Conservation (phyloP, 2,888 invertebrate genomes). For the Griposia aprilina region DNA sequence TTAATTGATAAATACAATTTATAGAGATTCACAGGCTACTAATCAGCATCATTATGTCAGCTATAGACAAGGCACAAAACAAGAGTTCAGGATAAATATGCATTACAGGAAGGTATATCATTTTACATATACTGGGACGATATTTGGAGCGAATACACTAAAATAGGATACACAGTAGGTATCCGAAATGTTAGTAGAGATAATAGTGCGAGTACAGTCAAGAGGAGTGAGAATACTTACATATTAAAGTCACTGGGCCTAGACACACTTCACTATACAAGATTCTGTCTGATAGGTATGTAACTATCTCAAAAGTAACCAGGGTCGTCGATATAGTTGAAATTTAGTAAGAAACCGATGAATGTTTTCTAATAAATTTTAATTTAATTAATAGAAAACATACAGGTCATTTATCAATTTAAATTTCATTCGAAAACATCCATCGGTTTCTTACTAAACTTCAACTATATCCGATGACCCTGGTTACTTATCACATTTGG, state of each 20-base stretch:
- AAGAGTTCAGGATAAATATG: slow-evolving; percentile 68
- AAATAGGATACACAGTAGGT: slow-evolving; percentile 58
- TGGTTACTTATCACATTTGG: too few species aligned
- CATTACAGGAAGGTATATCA: slow-evolving; percentile 66
- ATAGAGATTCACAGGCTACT: slow-evolving; percentile 62
- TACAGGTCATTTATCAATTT: too few species aligned
- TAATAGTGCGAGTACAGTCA: slow-evolving; percentile 39
- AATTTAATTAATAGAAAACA: too few species aligned
- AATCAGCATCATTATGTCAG: slow-evolving; percentile 78
- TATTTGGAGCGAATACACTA: slow-evolving; percentile 46
- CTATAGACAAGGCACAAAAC: slow-evolving; percentile 87
- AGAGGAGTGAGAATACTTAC: slow-evolving; percentile 40
- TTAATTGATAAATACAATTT: slow-evolving; percentile 65
- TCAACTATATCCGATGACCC: too few species aligned
- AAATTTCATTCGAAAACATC: too few species aligned
- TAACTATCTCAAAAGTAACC: background rate
- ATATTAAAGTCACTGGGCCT: slow-evolving; percentile 12
- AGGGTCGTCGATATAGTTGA: too few species aligned
- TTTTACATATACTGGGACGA: slow-evolving; percentile 44
- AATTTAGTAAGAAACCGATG: too few species aligned
- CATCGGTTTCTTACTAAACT: too few species aligned
- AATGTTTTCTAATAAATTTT: too few species aligned
- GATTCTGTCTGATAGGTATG: slow-evolving; percentile 1
- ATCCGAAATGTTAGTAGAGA: slow-evolving; percentile 47
- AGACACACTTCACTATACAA: slow-evolving; percentile 23